Evolutionary conservation across 2,888 invertebrate species (phyloP), one percentile per base, ranked within the genome.

Genomic region (Prosopocoilus inquinatus): DNA sequence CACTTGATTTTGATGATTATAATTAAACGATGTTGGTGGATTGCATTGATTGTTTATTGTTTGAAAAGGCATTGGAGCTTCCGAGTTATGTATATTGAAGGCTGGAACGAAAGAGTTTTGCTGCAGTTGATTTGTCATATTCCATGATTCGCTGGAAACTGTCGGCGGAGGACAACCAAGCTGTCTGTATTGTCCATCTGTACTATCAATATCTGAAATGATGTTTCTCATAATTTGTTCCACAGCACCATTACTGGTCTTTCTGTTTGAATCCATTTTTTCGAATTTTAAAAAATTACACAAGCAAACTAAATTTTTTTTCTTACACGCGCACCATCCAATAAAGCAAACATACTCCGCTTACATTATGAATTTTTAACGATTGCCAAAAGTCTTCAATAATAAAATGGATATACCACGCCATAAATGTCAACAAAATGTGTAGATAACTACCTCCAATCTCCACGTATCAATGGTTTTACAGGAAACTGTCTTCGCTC

Each of bases 211-310:
- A 70, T 84, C 82, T 11, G 83, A 80, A 34, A 83, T 82, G 79
- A 84, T 82, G 62, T 82, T 81, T 63, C 82, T 81, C 53, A 84
- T 82, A 56, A 84, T 82, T 69, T 84, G 81, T 64, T 84, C 83
- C 64, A 83, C 74, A 15, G 76, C 72, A 55, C 70, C 74, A 56
- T 70, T 73, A 45, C 70, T 63, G 57, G 69, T 63, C 38, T 68
- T 68, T 57, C 70, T 64, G 15, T 68, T 69, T 54, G 70, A 67
- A 33, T 70, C 69, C 76, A 76, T 76, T 59, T 59, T 20, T 49
- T 35, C 16, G 20, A 34, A 16, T 43, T 47, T 34, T 16, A 20
- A 47, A 15, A 38, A 45, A 9, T 12, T 15, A 12, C 28, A 12
- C 41, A 16, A 13, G 16, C 13, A 4, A 9, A 11, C 16, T 41